Evolutionary conservation across 2,797 vertebrate genomes (phyloP).

Genomic region (Phataginus tetradactyla): DNA sequence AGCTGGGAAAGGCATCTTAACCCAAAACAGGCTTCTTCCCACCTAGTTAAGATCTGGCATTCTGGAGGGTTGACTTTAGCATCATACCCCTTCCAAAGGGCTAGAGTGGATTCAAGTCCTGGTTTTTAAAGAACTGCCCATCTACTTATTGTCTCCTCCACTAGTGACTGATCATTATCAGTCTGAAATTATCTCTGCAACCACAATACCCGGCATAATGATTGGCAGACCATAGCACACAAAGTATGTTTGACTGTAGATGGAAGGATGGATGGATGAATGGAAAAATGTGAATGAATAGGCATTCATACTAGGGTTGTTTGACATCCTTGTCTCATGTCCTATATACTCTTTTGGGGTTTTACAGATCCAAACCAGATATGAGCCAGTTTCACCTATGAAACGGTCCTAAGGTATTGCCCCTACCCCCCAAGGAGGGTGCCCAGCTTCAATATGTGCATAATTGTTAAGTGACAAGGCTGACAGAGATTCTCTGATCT

Average conservation of each 20-base stretch:
- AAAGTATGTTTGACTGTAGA: neutral
- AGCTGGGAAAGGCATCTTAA: neutral
- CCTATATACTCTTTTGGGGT: neutral
- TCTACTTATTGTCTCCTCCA: neutral
- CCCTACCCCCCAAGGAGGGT: fast-evolving
- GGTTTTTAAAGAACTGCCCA: neutral
- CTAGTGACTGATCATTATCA: neutral
- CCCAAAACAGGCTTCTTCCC: neutral
- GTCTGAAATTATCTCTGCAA: neutral
- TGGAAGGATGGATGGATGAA: neutral
- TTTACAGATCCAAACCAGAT: neutral
- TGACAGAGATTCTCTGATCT: neutral
- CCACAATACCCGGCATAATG: neutral
- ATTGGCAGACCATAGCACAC: neutral
- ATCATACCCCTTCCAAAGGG: neutral
- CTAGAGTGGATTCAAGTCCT: neutral
- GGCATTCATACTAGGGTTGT: neutral
- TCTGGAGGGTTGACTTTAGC: neutral
- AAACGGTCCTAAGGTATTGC: no score
- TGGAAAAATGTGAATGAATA: neutral
- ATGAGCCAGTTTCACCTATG: neutral
- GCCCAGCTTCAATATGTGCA: fast-evolving
- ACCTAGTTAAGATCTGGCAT: neutral
- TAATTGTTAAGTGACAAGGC: neutral
- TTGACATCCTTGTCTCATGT: neutral